Conservation (phyloP, 2,113 vertebrate species). For the Scortum barcoo region DNA sequence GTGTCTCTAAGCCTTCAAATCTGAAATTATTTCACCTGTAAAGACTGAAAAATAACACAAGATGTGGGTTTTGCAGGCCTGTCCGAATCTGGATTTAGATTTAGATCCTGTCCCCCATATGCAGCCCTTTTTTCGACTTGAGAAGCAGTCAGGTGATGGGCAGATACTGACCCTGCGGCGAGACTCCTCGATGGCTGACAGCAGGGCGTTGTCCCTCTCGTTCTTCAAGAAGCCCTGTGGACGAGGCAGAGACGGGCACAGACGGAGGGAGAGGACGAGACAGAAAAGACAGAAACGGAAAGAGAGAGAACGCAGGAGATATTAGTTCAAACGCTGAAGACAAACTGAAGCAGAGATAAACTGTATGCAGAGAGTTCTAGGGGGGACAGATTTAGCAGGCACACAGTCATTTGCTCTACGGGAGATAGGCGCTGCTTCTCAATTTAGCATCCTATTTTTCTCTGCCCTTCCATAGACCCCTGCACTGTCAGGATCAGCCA, state of each 20-base stretch:
- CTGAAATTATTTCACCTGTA: neutral
- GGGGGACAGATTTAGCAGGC: slow-evolving; percentile 40
- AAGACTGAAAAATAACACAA: neutral
- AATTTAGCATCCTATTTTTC: slow-evolving; percentile 8
- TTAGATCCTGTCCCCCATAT: neutral
- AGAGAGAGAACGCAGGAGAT: slow-evolving; percentile 28
- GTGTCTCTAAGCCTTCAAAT: neutral
- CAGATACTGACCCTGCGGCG: slow-evolving; percentile 92
- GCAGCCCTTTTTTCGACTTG: neutral
- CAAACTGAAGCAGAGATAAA: slow-evolving; percentile 20
- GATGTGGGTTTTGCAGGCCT: no score
- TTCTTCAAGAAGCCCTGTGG: slow-evolving; percentile 97
- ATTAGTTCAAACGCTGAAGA: slow-evolving; percentile 6
- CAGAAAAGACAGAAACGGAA: slow-evolving; percentile 2
- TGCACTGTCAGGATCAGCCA: slow-evolving; percentile 27
- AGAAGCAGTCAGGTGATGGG: slow-evolving; percentile 21
- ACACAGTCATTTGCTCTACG: slow-evolving; percentile 35
- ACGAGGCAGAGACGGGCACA: slow-evolving; percentile 42
- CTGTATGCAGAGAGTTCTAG: slow-evolving; percentile 18
- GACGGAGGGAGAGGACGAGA: slow-evolving; percentile 10
- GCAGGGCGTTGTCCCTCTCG: slow-evolving; percentile 96
- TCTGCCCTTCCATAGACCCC: neutral
- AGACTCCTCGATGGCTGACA: slow-evolving; percentile 97
- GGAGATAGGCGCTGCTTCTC: slow-evolving; percentile 26
- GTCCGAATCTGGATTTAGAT: no score